A percentile compares a stretch with the other conserved stretches of the same genome.
These are phyloP conservation scores for Leptonema lineaticorne DNA, from an alignment of 1,140 invertebrate genomes.

Conservation along the genomic window DNA sequence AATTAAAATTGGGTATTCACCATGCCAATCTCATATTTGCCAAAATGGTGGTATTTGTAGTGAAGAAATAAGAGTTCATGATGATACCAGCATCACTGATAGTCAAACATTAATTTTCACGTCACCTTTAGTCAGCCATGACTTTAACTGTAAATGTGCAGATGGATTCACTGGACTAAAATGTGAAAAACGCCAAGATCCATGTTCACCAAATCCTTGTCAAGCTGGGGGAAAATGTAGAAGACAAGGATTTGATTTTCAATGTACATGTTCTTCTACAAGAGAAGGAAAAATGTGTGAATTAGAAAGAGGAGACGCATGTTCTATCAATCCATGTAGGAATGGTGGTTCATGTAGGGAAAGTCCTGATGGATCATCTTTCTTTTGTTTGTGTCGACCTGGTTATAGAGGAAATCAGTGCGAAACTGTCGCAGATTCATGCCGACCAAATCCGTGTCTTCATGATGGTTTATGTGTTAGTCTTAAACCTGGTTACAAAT, in stretches of 20 bases:
- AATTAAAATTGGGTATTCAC: constrained; percentile 68
- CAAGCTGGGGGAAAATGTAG: constrained; percentile 77
- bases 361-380: constrained; percentile 79
- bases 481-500: constrained; percentile 80
- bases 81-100: constrained; percentile 70
- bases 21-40: constrained; percentile 69
- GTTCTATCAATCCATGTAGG: constrained; percentile 79
- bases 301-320: constrained; percentile 77
- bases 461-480: constrained; percentile 82
- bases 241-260: constrained; percentile 77
- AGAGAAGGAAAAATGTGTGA: constrained; percentile 84
- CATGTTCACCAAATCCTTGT: constrained; percentile 89
- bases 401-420: constrained; percentile 88
- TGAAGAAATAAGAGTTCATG: constrained; percentile 68
- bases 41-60: constrained; percentile 77
- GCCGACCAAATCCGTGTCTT: constrained; percentile 85
- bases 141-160: constrained; percentile 77
- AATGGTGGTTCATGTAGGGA: constrained; percentile 89
- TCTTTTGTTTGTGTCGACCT: constrained; percentile 86
- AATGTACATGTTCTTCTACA: constrained; percentile 74
- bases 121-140: constrained; percentile 73
- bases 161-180: constrained; percentile 75
- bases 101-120: constrained; percentile 78
- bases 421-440: constrained; percentile 82
- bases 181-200: constrained; percentile 84